phyloP scores from a whole-genome alignment of 2,888 invertebrate species.

The Gortyna flavago region DNA sequence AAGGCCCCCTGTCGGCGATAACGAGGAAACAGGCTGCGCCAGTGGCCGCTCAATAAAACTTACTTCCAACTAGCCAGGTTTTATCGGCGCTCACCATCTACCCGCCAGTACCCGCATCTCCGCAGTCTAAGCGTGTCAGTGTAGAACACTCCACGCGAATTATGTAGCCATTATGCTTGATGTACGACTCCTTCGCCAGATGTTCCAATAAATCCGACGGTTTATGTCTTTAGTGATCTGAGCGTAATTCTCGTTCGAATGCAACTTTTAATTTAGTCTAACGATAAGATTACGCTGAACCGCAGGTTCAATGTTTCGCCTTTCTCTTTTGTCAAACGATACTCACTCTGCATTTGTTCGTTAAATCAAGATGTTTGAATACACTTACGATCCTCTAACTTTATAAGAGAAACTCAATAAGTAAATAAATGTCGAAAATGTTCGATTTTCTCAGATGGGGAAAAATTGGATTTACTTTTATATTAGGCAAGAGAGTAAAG shows the following conservation, averaged over 20 bases:
- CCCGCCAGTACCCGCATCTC: slow-evolving; percentile 77
- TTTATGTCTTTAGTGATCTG: slow-evolving; percentile 54
- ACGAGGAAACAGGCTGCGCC: slow-evolving; percentile 83
- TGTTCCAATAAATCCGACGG: slow-evolving; percentile 74
- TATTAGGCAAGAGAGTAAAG: slow-evolving; percentile 56
- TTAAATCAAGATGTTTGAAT: slow-evolving; percentile 29
- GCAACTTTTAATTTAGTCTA: slow-evolving; percentile 52
- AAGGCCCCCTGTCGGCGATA: slow-evolving; percentile 85
- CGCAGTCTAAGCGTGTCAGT: slow-evolving; percentile 82
- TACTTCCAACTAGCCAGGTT: slow-evolving; percentile 79
- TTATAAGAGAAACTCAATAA: slow-evolving; percentile 21
- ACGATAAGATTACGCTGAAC: slow-evolving; percentile 20
- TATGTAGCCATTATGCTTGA: slow-evolving; percentile 83
- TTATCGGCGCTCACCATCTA: slow-evolving; percentile 80
- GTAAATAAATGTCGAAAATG: slow-evolving; percentile 40
- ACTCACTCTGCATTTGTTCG: slow-evolving; percentile 17
- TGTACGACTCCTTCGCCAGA: slow-evolving; percentile 75
- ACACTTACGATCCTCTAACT: not conserved
- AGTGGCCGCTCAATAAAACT: slow-evolving; percentile 85
- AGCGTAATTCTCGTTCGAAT: slow-evolving; percentile 41
- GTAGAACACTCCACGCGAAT: slow-evolving; percentile 79
- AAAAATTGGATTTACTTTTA: slow-evolving; percentile 62
- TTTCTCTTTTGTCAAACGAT: slow-evolving; percentile 45
- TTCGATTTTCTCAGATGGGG: slow-evolving; percentile 28
- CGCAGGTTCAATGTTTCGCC: slow-evolving; percentile 22